These are phyloP conservation scores for Armadillidium nasatum DNA, from an alignment of 1,140 invertebrate species.

Conservation along the genomic window DNA sequence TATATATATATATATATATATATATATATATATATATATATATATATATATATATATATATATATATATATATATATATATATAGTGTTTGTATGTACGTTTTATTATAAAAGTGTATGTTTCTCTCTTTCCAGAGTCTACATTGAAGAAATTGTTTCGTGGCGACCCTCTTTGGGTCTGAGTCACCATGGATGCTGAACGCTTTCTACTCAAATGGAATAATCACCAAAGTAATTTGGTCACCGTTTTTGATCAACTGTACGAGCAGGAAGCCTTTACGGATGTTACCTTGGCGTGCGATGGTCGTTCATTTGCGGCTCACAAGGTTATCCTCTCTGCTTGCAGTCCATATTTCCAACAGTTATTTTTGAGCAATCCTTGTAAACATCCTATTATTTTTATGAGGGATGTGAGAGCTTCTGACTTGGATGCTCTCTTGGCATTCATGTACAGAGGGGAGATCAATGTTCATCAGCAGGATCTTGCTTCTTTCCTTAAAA, in stretches of 20 bases:
- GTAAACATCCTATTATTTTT: slow-evolving; percentile 82
- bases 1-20: no score
- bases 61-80: no score
- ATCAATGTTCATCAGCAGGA: slow-evolving; percentile 51
- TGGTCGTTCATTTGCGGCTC: slow-evolving; percentile 82
- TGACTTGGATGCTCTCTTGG: slow-evolving; percentile 49
- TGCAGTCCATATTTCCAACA: slow-evolving; percentile 92
- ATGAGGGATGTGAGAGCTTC: slow-evolving; percentile 48
- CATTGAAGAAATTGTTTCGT: background rate
- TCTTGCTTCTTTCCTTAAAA: slow-evolving; percentile 49
- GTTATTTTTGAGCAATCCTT: slow-evolving; percentile 82
- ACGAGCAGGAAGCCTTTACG: slow-evolving; percentile 47
- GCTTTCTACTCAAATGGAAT: slow-evolving; percentile 53
- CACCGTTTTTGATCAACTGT: slow-evolving; percentile 49
- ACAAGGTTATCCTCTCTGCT: slow-evolving; percentile 87
- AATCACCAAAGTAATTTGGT: slow-evolving; percentile 51
- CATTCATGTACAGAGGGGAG: slow-evolving; percentile 52
- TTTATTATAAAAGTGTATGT: no score
- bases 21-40: no score
- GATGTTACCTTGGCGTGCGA: slow-evolving; percentile 84
- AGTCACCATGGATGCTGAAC: slow-evolving; percentile 48
- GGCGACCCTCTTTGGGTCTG: background rate
- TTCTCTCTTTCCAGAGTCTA: no score
- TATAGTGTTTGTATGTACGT: no score
- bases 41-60: no score